Evolutionary conservation across 30 jellyfish, hydroid and myxozoan genomes (phyloP), one percentile per base, ranked within the genome.

Genomic region (Pelagia noctiluca): DNA sequence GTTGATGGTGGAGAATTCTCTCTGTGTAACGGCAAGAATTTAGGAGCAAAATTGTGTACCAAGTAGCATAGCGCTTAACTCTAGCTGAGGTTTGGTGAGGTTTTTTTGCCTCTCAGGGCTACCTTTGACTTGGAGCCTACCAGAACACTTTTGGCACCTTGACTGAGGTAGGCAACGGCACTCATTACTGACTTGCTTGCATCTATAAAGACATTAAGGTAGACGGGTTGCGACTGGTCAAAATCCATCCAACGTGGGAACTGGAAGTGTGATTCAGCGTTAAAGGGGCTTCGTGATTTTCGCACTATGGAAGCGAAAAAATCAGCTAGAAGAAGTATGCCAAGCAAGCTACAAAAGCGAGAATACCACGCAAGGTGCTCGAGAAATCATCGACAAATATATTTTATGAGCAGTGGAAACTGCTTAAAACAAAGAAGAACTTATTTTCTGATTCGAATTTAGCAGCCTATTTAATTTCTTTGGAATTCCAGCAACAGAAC

Each of bases 241-340:
- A 72, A 72, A 30, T 72, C 38, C 4, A 72, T 72, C 84, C 84
- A 72, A 28, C 84, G 85, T 18, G 75, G 31, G 30, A 72, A 72
- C 34, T 47, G 37, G 73, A 72, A 72, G 13, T 23, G 38, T 19
- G 85, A 72, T n/a, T n/a, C n/a, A n/a, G n/a, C n/a, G n/a, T n/a
- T n/a, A n/a, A n/a, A n/a, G n/a, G n/a, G n/a, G n/a, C n/a, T n/a
- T n/a, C n/a, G n/a, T n/a, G n/a, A n/a, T n/a, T n/a, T n/a, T n/a
- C n/a, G n/a, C n/a, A n/a, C n/a, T n/a, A n/a, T n/a, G n/a, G n/a
- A n/a, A n/a, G n/a, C n/a, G n/a, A n/a, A n/a, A n/a, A n/a, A n/a
- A n/a, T n/a, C n/a, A n/a, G n/a, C n/a, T n/a, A n/a, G n/a, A n/a
- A n/a, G n/a, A n/a, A n/a, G n/a, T n/a, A n/a, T n/a, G n/a, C n/a